phyloP scores from a whole-genome alignment of 2,113 vertebrate genomes.

The Dasyurus viverrinus region DNA sequence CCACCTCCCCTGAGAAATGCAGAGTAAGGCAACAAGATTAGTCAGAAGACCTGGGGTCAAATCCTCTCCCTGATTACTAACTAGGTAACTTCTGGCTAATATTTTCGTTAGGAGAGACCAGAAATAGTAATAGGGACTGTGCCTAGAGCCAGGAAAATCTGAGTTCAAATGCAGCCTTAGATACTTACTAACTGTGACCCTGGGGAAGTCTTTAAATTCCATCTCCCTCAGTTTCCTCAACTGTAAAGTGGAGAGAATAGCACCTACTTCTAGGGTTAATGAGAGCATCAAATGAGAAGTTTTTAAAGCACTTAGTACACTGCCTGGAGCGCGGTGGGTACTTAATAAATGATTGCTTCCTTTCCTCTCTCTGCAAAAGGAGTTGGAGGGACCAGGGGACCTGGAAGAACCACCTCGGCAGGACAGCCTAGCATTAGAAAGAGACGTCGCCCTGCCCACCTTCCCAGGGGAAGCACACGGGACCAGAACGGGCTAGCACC shows the following conservation, averaged over 20 bases:
- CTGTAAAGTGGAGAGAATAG: not conserved
- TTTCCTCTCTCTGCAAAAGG: not conserved
- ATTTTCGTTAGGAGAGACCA: not conserved
- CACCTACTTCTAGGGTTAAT: not conserved
- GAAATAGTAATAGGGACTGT: not conserved
- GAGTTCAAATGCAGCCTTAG: not conserved
- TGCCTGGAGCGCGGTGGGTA: not conserved
- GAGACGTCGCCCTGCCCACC: not conserved
- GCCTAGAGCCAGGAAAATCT: not conserved
- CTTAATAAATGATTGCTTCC: not conserved
- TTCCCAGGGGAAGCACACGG: not conserved
- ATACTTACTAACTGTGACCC: not conserved
- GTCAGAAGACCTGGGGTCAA: conserved; percentile 3
- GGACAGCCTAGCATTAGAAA: not conserved
- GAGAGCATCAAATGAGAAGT: not conserved
- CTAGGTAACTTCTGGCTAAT: conserved; percentile 44
- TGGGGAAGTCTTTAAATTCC: not conserved
- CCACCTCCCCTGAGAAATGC: not conserved
- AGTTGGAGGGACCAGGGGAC: no score
- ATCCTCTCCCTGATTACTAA: conserved; percentile 17
- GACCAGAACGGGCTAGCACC: not conserved
- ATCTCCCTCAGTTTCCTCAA: not conserved
- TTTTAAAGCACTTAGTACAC: not conserved
- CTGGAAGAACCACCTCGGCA: not conserved
- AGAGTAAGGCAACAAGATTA: no score